These are phyloP conservation scores for Tympanoctomys barrerae DNA, from an alignment of 2,797 vertebrate species.

Conservation along the genomic window DNA sequence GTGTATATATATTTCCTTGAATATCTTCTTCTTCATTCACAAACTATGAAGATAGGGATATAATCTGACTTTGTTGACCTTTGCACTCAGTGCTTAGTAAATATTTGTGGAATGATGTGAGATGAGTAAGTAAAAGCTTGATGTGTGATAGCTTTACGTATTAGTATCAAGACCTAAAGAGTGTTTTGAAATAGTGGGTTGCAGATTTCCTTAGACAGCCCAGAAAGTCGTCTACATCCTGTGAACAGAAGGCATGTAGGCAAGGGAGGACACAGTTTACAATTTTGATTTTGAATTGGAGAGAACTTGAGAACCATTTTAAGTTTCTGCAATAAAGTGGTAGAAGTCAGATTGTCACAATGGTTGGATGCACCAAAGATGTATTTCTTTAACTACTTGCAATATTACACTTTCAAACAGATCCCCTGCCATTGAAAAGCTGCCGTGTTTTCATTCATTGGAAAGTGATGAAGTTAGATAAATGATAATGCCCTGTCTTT, in stretches of 20 bases:
- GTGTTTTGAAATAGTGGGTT: neutral
- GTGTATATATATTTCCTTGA: neutral
- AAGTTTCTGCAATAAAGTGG: neutral
- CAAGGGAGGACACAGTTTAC: neutral
- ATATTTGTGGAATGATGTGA: neutral
- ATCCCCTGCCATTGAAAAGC: constrained; percentile 31
- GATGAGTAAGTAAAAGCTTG: neutral
- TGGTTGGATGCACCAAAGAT: neutral
- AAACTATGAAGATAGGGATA: neutral
- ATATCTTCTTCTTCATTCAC: neutral
- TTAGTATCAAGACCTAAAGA: neutral
- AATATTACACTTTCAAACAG: constrained; percentile 44
- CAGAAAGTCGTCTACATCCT: neutral
- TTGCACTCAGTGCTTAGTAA: neutral
- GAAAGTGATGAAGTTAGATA: constrained; percentile 66
- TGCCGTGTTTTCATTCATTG: constrained; percentile 51
- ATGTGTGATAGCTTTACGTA: neutral
- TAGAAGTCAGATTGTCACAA: neutral
- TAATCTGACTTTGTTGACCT: neutral
- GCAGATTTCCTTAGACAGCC: neutral
- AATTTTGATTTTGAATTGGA: constrained; percentile 61
- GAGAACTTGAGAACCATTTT: neutral
- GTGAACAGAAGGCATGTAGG: neutral
- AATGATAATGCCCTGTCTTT: constrained; percentile 74
- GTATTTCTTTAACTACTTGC: constrained; percentile 54